Base-by-base conservation (phyloP, 2,113 vertebrate genomes). In the Oreochromis tanganicae region DNA sequence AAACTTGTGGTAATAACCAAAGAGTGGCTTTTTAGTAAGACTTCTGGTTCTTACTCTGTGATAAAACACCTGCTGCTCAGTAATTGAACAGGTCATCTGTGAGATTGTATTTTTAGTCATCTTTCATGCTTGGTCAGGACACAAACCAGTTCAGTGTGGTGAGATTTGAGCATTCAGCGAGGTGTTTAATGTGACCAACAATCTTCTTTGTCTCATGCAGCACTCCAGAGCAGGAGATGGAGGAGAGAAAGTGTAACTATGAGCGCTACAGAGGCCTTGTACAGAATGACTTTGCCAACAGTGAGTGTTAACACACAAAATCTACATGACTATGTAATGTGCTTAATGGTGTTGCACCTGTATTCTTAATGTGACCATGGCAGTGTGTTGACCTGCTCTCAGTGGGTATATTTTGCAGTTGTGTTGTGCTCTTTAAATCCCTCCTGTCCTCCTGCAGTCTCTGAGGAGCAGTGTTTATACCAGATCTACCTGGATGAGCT, bases 221-320 rank as follows among this genome's bases (percentile, higher is more conserved):
- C 9, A 95, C 94, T 6, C 96, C 97, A 0, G 98, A 99, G 82
- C 97, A 98, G 92, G 98, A 99, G 32, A 97, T 97, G 0, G 98
- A 99, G 2, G 98, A 99, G 93, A 97, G 98, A 56, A 99, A 98
- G 10, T 98, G 98, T 87, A 99, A 98, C 94, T 99, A 99, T 41
- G 98, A 99, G 90, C 97, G 98, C 2, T 99, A 99, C 92, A 95
- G 98, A 59, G 98, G 98, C 9, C 95, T 99, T 29, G 98, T 99
- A 89, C 98, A 99, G 96, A 99, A 99, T 5, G 98, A 99, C 95
- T 99, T 99, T 2, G 98, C 98, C 0, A 98, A 96, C 95, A 99
- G 98, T 99, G 91, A 98, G 98, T 97, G 21, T 81, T 81, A 32
- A 50, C 50, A 43, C 19, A 73, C 6, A 32, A 36, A 66, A 14